Evolutionary conservation across 2,888 invertebrate species (phyloP).

Genomic region (Andrena fulva): DNA sequence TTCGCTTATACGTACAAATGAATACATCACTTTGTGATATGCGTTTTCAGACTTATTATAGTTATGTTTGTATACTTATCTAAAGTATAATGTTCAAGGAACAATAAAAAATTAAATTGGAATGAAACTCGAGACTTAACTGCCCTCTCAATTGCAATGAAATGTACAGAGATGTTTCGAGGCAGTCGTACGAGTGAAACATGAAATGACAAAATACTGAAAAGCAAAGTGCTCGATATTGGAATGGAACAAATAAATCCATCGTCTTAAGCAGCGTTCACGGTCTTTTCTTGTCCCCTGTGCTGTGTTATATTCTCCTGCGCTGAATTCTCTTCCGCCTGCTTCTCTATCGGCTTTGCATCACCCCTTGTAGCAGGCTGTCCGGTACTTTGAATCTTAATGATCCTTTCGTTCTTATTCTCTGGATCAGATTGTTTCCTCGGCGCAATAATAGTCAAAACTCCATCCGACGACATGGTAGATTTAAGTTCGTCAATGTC

Average conservation of each 20-base stretch:
- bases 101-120: background rate
- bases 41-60: background rate
- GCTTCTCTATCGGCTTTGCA: slow-evolving; percentile 12
- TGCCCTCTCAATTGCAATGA: background rate
- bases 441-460: slow-evolving; percentile 91
- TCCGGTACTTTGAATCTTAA: slow-evolving; percentile 56
- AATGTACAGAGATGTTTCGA: background rate
- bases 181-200: background rate
- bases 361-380: slow-evolving; percentile 43
- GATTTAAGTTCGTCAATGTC: slow-evolving; percentile 91
- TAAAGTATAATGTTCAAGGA: slow-evolving; percentile 1
- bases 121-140: background rate
- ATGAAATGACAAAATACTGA: background rate
- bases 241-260: background rate
- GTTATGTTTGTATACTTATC: background rate
- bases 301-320: slow-evolving; percentile 45
- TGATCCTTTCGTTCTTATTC: slow-evolving; percentile 56
- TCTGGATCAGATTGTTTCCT: slow-evolving; percentile 85
- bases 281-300: slow-evolving; percentile 62
- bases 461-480: slow-evolving; percentile 92
- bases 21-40: background rate
- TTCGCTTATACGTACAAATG: background rate
- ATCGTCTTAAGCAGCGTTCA: slow-evolving; percentile 69
- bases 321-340: slow-evolving; percentile 34
- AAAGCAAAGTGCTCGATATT: background rate